Evolutionary conservation across 1,140 invertebrate species (phyloP).

Genomic region (Fopius arisanus): DNA sequence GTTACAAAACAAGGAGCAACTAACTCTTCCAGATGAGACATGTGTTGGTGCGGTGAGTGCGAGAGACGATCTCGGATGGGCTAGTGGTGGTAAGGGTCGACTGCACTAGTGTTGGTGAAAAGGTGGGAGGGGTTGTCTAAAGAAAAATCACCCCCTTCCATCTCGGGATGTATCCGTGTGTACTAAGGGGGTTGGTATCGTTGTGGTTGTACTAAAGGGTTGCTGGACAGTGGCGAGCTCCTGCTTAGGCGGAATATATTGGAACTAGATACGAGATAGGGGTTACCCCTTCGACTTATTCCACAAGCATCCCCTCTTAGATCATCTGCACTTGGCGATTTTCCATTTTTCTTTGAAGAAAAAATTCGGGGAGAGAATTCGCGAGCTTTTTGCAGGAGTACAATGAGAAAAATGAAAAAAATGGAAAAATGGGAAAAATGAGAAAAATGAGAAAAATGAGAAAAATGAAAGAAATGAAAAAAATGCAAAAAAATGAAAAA

Average conservation of each 20-base stretch:
- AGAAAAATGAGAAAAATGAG: neutral
- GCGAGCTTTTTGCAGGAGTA: too few species aligned
- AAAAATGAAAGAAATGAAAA: too few species aligned
- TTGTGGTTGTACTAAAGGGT: conserved; percentile 53
- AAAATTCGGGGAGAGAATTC: neutral
- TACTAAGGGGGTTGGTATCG: conserved; percentile 44
- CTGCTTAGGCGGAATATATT: conserved; percentile 55
- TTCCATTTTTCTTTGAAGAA: conserved; percentile 1
- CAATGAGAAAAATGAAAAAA: too few species aligned
- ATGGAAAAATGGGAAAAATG: neutral
- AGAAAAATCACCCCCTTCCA: conserved; percentile 51
- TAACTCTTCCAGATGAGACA: neutral
- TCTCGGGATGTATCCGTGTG: conserved; percentile 34
- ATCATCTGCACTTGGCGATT: neutral
- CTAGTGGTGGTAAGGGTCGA: conserved; percentile 38
- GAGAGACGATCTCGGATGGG: conserved; percentile 30
- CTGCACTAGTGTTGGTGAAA: conserved; percentile 40
- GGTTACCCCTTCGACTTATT: conserved; percentile 24
- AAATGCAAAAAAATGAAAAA: too few species aligned
- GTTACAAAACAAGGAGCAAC: conserved; percentile 44
- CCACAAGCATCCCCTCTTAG: conserved; percentile 8
- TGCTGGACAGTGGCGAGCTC: conserved; percentile 65
- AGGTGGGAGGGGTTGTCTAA: conserved; percentile 43
- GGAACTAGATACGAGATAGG: conserved; percentile 53
- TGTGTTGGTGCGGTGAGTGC: conserved; percentile 38